A percentile compares a stretch with the other conserved stretches of the same genome.
Evolutionary conservation across 2,797 vertebrate species (phyloP).

Genomic region (Pangasius sanitwongsei): DNA sequence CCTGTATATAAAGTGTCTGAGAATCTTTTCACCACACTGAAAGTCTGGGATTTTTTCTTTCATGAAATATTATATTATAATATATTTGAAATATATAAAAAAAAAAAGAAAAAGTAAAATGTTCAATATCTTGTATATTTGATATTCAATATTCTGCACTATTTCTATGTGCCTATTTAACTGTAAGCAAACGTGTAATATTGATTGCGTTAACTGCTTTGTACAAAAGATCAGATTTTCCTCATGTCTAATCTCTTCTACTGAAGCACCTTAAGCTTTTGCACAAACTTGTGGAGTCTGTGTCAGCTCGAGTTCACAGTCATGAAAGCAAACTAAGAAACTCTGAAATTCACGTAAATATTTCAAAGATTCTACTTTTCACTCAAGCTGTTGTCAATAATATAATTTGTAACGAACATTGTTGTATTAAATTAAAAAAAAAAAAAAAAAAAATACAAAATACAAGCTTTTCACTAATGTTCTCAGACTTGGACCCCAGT

Average conservation of each 20-base stretch:
- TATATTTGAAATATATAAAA: too few relatives aligned
- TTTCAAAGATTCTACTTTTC: too few relatives aligned
- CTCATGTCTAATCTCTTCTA: not conserved
- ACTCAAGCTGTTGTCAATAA: too few relatives aligned
- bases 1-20: not conserved
- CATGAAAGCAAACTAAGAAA: too few relatives aligned
- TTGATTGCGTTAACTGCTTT: not conserved
- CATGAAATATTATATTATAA: too few relatives aligned
- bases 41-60: not conserved
- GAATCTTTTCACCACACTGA: not conserved
- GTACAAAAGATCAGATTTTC: not conserved
- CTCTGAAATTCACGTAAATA: too few relatives aligned
- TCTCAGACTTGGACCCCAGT: too few relatives aligned
- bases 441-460: too few relatives aligned
- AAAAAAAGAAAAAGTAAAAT: not conserved
- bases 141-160: not conserved
- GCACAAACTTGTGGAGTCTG: not conserved
- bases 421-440: too few relatives aligned
- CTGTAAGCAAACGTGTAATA: not conserved
- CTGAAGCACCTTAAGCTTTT: not conserved
- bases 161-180: not conserved
- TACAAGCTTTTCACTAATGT: too few relatives aligned
- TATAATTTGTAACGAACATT: too few relatives aligned
- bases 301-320: too few relatives aligned
- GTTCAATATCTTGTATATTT: not conserved